phyloP scores from a whole-genome alignment of 2,797 vertebrate genomes.

The Rhodeus uyekii region DNA sequence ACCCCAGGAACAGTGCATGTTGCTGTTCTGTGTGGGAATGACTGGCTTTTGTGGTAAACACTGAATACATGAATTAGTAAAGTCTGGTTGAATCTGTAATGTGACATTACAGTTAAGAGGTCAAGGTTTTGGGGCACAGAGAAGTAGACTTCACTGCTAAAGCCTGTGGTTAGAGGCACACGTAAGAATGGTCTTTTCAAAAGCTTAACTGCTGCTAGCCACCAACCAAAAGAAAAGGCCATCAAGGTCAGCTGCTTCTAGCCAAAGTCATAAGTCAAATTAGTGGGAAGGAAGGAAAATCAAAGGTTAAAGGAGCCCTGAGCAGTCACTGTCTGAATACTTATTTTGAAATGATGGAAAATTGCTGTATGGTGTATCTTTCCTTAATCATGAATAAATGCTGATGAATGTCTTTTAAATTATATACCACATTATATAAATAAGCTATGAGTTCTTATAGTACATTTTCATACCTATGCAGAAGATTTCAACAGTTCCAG shows the following conservation, averaged over 20 bases:
- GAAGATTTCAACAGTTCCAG: no score
- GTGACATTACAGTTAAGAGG: neutral
- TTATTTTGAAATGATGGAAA: neutral
- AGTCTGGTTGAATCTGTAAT: neutral
- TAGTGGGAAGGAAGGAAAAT: neutral
- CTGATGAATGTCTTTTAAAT: neutral
- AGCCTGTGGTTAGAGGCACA: neutral
- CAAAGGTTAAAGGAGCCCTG: neutral
- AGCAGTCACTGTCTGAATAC: neutral
- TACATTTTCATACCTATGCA: no score
- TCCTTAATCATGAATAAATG: neutral
- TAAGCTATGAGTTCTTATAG: no score
- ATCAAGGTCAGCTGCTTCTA: neutral
- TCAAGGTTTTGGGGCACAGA: slow-evolving; percentile 6
- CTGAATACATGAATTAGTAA: neutral
- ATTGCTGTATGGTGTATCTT: neutral
- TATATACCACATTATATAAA: neutral
- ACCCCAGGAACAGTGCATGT: neutral
- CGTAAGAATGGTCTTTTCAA: neutral
- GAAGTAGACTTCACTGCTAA: slow-evolving; percentile 3
- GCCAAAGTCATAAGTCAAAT: slow-evolving; percentile 5
- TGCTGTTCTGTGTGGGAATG: neutral
- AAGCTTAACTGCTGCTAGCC: neutral
- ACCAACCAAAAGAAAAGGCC: neutral
- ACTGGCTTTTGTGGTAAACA: neutral